Conservation (phyloP, 2,113 vertebrate species). For the Ibidorhyncha struthersii region DNA sequence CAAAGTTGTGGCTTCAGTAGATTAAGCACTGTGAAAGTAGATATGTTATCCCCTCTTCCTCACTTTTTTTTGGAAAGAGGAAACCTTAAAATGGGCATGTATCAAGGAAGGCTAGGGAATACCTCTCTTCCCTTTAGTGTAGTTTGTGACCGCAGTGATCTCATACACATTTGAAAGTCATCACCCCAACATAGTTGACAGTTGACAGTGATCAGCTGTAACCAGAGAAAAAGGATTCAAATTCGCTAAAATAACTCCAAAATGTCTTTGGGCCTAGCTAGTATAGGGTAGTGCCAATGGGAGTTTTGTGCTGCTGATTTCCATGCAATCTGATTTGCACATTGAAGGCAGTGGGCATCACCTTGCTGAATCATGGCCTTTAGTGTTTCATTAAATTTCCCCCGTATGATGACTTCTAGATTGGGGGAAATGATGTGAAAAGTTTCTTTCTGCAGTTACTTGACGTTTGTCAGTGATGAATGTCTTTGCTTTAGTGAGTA, state of each 20-base stretch:
- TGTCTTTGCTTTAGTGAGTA: not conserved
- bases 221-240: not conserved
- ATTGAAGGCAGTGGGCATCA: not conserved
- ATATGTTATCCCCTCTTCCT: not conserved
- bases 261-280: not conserved
- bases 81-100: not conserved
- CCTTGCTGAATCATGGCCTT: not conserved
- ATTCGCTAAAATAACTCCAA: not conserved
- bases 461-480: not conserved
- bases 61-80: not conserved
- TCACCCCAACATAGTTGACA: not conserved
- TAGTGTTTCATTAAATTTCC: not conserved
- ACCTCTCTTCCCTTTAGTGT: not conserved
- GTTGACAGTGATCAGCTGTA: not conserved
- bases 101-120: not conserved
- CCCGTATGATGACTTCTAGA: not conserved
- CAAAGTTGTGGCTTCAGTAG: not conserved
- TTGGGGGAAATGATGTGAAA: not conserved
- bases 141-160: not conserved
- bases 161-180: not conserved
- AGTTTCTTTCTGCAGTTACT: not conserved
- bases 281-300: not conserved
- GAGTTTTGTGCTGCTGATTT: too few relatives aligned
- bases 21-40: not conserved
- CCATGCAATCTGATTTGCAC: too few relatives aligned